Evolutionary conservation across 2,888 invertebrate species (phyloP), one percentile per base, ranked within the genome.

Genomic region (Patella pellucida): DNA sequence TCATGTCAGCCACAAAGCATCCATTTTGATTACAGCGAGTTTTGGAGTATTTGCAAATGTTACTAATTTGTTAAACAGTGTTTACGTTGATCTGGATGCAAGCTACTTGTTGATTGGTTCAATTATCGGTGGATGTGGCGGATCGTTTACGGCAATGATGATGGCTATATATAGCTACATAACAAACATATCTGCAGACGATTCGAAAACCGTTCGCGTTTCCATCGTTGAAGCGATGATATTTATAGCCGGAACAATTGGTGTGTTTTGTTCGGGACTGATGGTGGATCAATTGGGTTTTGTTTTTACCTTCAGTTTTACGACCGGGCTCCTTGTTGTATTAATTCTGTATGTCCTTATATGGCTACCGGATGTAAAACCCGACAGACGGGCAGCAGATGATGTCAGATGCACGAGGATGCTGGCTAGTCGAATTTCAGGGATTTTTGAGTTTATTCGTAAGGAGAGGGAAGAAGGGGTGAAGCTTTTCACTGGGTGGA

Each of bases 151-250:
- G 9, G 89, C 90, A 19, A 86, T 91, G 27, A 87, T 92, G 52
- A 90, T 91, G 90, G 85, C 87, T 7, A 85, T 86, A 1, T 96
- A 81, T 95, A 97, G 91, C 91, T 96, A 96, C 88, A 93, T 97
- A 71, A 94, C 96, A 0, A 96, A 96, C 85, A 93, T 96, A 27
- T 94, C 96, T 0, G 93, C 94, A 0, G 83, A 93, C 1, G 91
- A 93, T 77, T 93, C 94, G 82, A 93, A 96, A 77, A 97, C 97
- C 0, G 89, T 95, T 27, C 92, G 96, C 78, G 94, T 97, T 4
- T 95, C 96, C 0, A 94, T 97, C 72, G 90, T 97, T 74, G 97
- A 97, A 87, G 93, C 95, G 0, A 94, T 95, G 84, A 95, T 96
- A 87, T 93, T 97, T 82, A 93, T 94, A 75, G 95, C 97, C 0